These are phyloP conservation scores for Baronia brevicornis DNA, from an alignment of 2,888 invertebrate species.

Conservation along the genomic window DNA sequence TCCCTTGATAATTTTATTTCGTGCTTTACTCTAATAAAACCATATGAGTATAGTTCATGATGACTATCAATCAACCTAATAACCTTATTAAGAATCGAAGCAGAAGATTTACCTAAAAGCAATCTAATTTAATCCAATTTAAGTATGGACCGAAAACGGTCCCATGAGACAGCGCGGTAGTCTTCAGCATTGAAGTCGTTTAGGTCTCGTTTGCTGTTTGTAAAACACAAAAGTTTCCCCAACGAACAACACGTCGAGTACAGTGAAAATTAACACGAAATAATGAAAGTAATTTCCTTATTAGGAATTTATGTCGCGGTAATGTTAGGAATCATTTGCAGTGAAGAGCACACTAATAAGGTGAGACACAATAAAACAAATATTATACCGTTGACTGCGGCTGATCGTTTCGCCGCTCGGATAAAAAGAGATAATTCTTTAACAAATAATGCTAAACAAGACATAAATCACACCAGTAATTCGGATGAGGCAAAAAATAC, in stretches of 20 bases:
- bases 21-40: no score
- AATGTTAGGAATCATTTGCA: slow-evolving; percentile 33
- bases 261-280: slow-evolving; percentile 19
- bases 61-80: slow-evolving; percentile 49
- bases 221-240: slow-evolving; percentile 41
- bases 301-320: slow-evolving; percentile 30
- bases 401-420: slow-evolving; percentile 1
- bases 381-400: background rate
- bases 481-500: slow-evolving; percentile 11
- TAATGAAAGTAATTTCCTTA: slow-evolving; percentile 40
- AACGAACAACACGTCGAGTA: slow-evolving; percentile 42
- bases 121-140: slow-evolving; percentile 66
- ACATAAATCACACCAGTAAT: slow-evolving; percentile 16
- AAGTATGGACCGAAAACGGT: slow-evolving; percentile 46
- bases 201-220: slow-evolving; percentile 29
- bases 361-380: background rate
- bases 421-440: slow-evolving; percentile 9
- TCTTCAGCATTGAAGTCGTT: slow-evolving; percentile 35
- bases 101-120: slow-evolving; percentile 50
- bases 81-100: slow-evolving; percentile 47
- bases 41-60: slow-evolving; percentile 23
- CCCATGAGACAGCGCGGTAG: slow-evolving; percentile 42
- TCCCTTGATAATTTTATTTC: no score
- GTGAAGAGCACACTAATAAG: slow-evolving; percentile 22
- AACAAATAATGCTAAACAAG: slow-evolving; percentile 12